Conservation (phyloP, 2,888 invertebrate genomes). For the Ormia ochracea region DNA sequence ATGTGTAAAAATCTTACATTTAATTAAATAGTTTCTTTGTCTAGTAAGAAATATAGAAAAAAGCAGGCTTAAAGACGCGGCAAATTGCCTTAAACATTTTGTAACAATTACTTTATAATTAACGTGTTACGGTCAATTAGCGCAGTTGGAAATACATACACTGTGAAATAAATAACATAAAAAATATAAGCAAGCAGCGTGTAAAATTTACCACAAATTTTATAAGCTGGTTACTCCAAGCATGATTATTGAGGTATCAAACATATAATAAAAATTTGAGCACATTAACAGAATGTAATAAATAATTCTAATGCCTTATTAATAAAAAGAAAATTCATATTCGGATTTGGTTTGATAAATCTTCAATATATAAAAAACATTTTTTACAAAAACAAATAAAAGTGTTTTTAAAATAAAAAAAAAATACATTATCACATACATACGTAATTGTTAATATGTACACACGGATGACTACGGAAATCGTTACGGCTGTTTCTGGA, state of each 20-base stretch:
- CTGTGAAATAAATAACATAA: not conserved
- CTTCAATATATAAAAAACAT: not conserved
- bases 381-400: not conserved
- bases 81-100: slow-evolving; percentile 42
- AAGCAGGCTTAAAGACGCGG: not conserved
- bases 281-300: slow-evolving; percentile 10
- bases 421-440: no score
- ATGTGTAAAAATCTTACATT: not conserved
- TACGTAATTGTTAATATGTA: not conserved
- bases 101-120: slow-evolving; percentile 50
- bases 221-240: not conserved
- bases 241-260: slow-evolving; percentile 29
- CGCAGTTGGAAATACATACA: not conserved
- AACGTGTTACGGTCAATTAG: slow-evolving; percentile 33
- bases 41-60: not conserved
- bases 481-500: slow-evolving; percentile 28
- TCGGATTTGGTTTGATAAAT: no score
- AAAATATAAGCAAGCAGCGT: not conserved
- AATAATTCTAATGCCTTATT: not conserved
- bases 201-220: not conserved
- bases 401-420: not conserved
- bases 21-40: slow-evolving; percentile 30
- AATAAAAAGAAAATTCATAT: no score
- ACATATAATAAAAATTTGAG: slow-evolving; percentile 33
- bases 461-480: not conserved